Conservation (phyloP, 2,797 vertebrate species). For the Carcharodon carcharias region DNA sequence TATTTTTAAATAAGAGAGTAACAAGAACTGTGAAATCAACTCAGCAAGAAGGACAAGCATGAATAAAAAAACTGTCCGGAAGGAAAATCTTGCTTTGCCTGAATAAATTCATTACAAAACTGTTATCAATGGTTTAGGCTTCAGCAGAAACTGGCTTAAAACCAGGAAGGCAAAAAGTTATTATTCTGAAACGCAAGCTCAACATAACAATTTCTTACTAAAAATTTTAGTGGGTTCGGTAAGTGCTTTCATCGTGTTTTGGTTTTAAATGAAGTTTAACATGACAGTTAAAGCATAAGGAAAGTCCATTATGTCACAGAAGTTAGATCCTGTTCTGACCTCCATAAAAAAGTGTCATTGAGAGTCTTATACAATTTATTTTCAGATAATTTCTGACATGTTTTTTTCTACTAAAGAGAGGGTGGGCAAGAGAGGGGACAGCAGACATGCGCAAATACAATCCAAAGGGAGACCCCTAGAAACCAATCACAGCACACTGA, state of each 20-base stretch:
- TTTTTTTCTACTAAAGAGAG: neutral
- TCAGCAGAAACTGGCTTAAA: neutral
- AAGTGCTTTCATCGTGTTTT: neutral
- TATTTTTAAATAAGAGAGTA: neutral
- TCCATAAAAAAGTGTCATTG: neutral
- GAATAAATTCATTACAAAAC: neutral
- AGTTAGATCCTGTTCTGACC: neutral
- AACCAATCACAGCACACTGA: neutral
- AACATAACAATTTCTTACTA: neutral
- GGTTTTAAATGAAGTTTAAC: neutral
- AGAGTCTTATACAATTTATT: neutral
- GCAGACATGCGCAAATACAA: neutral
- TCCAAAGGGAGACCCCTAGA: neutral
- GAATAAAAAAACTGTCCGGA: neutral
- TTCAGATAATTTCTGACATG: neutral
- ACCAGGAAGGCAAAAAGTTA: neutral
- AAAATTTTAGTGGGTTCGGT: neutral
- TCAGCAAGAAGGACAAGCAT: neutral
- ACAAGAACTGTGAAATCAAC: neutral
- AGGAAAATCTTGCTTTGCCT: neutral
- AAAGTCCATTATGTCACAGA: neutral
- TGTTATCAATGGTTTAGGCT: neutral
- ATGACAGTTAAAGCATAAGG: neutral
- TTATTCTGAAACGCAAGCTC: neutral
- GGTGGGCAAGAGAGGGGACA: neutral